phyloP scores from a whole-genome alignment of 2,888 invertebrate species.

The Bhutanitis thaidina region DNA sequence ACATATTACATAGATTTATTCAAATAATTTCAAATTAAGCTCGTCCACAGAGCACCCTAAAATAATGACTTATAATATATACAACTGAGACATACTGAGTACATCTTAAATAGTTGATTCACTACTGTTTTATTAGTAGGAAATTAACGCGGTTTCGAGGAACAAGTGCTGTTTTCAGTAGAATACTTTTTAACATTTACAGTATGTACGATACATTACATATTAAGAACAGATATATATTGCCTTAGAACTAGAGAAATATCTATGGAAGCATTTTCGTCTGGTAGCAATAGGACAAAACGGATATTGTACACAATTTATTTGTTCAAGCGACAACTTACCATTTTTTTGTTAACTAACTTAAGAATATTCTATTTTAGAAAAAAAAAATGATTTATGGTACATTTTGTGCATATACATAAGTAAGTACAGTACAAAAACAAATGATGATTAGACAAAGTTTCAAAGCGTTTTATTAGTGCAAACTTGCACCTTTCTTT shows the following conservation, averaged over 20 bases:
- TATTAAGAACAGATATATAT: background rate
- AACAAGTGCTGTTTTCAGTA: background rate
- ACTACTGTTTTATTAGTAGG: background rate
- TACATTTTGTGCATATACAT: too few relatives aligned
- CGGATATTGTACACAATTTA: too few relatives aligned
- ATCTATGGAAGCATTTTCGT: background rate
- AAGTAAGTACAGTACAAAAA: too few relatives aligned
- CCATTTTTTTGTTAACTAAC: too few relatives aligned
- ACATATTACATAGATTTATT: background rate
- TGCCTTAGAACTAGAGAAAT: background rate
- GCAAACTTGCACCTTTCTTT: too few relatives aligned
- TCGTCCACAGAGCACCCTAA: slow-evolving; percentile 10
- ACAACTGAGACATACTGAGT: background rate
- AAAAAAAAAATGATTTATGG: too few relatives aligned
- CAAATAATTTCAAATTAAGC: slow-evolving; percentile 3
- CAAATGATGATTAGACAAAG: too few relatives aligned
- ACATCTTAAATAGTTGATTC: background rate
- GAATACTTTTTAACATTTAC: background rate
- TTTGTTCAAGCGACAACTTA: too few relatives aligned
- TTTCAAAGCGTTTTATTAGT: too few relatives aligned
- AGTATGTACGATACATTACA: too few relatives aligned
- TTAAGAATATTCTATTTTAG: too few relatives aligned
- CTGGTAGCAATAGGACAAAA: background rate
- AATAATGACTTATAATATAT: background rate
- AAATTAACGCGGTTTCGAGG: background rate